Evolutionary conservation across 2,888 invertebrate species (phyloP), one percentile per base, ranked within the genome.

Genomic region (Thelaira solivaga): DNA sequence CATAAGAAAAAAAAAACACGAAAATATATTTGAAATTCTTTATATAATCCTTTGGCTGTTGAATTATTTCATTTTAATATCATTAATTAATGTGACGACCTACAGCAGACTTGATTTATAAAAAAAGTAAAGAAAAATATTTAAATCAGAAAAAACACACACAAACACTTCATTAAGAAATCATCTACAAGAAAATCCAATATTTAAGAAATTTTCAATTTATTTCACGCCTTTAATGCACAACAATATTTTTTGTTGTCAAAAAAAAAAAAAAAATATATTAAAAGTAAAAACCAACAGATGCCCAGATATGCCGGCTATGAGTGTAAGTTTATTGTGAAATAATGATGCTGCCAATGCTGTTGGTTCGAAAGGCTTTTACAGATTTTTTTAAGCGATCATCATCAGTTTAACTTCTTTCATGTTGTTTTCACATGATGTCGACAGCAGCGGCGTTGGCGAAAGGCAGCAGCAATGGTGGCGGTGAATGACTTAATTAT

Each of bases 91-190:
- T 76, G 71, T 76, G 81, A 67, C 77, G 85, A 86, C 85, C 86
- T 85, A 85, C 85, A 86, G 86, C 85, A 85, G 83, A 81, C 84
- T 75, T 47, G 53, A 11, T 69, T 62, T 41, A 41, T 53, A 13
- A 43, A 61, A 45, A 45, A 47, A 41, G 10, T 18, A 0, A 31
- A n/a, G 68, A 24, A 49, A 16, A 13, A 26, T 39, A 65, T 64
- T 55, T 57, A 49, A 29, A 65, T 8, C 41, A 59, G 47, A 36
- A 47, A 41, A 18, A 45, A 43, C 34, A 59, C n/a, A n/a, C n/a
- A n/a, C n/a, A n/a, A n/a, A n/a, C n/a, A n/a, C n/a, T n/a, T n/a
- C n/a, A n/a, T n/a, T n/a, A n/a, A n/a, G n/a, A n/a, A n/a, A n/a
- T 13, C 65, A 41, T 7, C 39, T 45, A 43, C 39, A 61, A 31